Conservation (phyloP, 2,797 vertebrate genomes). For the Sitta carolinensis region DNA sequence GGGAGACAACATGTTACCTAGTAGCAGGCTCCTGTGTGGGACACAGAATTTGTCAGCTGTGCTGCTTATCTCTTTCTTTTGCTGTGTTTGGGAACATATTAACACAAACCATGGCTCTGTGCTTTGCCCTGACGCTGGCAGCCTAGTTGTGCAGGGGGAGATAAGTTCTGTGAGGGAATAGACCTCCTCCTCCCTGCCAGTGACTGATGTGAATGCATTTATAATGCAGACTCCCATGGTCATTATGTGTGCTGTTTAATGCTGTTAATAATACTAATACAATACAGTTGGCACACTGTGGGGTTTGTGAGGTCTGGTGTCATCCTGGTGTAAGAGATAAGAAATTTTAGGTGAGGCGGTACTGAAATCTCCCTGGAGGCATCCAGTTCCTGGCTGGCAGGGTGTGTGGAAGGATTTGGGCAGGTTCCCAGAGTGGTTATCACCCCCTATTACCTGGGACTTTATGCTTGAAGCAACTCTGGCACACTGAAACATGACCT, state of each 20-base stretch:
- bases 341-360: neutral
- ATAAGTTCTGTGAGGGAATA: neutral
- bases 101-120: neutral
- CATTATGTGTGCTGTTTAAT: neutral
- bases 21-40: neutral
- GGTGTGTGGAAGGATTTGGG: neutral
- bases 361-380: neutral
- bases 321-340: neutral
- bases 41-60: fast-evolving
- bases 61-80: neutral
- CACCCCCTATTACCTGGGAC: neutral
- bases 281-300: neutral
- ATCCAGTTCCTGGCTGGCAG: neutral
- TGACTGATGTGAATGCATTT: neutral
- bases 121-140: neutral
- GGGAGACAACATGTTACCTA: neutral
- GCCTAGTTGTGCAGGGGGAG: neutral
- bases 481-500: neutral
- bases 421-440: neutral
- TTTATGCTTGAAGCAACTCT: neutral
- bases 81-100: neutral
- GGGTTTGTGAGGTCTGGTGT: neutral
- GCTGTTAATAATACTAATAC: neutral
- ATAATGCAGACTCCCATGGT: neutral
- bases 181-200: neutral